Base-by-base conservation (phyloP, 2,888 invertebrate genomes). In the Ditula angustiorana region DNA sequence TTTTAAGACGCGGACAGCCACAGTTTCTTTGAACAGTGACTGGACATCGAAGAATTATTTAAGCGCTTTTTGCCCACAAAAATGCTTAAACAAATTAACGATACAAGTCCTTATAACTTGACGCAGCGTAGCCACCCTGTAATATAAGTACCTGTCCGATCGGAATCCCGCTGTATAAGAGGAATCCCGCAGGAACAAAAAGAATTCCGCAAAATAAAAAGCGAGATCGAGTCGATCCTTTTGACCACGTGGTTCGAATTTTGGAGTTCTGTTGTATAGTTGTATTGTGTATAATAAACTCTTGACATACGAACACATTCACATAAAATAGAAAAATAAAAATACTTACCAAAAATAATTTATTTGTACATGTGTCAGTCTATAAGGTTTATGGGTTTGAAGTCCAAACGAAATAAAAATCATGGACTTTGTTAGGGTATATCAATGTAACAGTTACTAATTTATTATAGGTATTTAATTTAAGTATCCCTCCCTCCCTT, bases 111-210 rank as follows among this genome's bases (percentile, higher is more conserved):
- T n/a, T 41, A 19, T 16, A 11, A 44, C 19, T 13, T 41, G 44
- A n/a, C 13, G 44, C 44, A 13, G 58, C n/a, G 7, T 44, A 21
- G 58, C 58, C 58, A 58, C 47, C 58, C 58, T 33, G 30, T 28
- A 33, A 23, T 57, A 33, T 47, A n/a, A n/a, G n/a, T n/a, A 58
- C 24, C 47, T 47, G 58, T 23, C 57, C n/a, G 30, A 21, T 28
- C 19, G 50, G 50, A 50, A 50, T 30, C 21, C 50, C 11, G 30
- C 7, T 19, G 28, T 49, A 26, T 16, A 10, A 8, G 49, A 28
- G 49, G 49, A 5, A 47, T 13, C 26, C 16, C 24, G 26, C 10
- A 24, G 4, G 28, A 26, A 28, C 24, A 24, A 19, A 30, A 50
- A 30, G 19, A 11, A 30, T 5, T 1, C 19, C 19, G 4, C 28